Conservation (phyloP, 1,140 invertebrate species). For the Drosophila bocqueti region DNA sequence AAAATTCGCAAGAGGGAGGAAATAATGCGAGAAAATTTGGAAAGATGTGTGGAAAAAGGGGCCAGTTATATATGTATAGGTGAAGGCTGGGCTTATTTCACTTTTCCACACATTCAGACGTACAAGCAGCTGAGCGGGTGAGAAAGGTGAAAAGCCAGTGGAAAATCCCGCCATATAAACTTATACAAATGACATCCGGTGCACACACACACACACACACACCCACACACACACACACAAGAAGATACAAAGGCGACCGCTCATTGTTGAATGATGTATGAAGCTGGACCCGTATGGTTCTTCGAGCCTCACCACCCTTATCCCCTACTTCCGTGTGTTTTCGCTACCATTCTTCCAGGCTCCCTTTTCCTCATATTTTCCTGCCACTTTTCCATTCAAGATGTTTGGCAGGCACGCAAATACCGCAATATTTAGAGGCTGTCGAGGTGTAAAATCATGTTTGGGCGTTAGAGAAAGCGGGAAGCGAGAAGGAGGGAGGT, state of each 20-base stretch:
- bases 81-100: constrained; percentile 70
- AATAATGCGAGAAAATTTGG: constrained; percentile 22
- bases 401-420: constrained; percentile 37
- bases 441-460: constrained; percentile 50
- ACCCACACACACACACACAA: neutral
- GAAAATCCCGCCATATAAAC: constrained; percentile 69
- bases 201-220: constrained; percentile 32
- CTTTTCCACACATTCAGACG: constrained; percentile 51
- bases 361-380: neutral
- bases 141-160: constrained; percentile 19
- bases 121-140: neutral
- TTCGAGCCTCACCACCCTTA: neutral
- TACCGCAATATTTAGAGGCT: constrained; percentile 28
- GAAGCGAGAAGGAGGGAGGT: neutral
- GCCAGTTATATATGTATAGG: constrained; percentile 18
- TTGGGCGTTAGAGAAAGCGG: constrained; percentile 16
- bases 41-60: constrained; percentile 9
- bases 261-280: constrained; percentile 79
- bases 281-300: constrained; percentile 19
- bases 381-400: constrained; percentile 1
- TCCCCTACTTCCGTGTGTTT: neutral
- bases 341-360: neutral
- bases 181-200: constrained; percentile 78
- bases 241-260: constrained; percentile 21
- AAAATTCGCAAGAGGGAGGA: neutral